phyloP scores from a whole-genome alignment of 2,888 invertebrate species.

The Podotricha telesiphe region DNA sequence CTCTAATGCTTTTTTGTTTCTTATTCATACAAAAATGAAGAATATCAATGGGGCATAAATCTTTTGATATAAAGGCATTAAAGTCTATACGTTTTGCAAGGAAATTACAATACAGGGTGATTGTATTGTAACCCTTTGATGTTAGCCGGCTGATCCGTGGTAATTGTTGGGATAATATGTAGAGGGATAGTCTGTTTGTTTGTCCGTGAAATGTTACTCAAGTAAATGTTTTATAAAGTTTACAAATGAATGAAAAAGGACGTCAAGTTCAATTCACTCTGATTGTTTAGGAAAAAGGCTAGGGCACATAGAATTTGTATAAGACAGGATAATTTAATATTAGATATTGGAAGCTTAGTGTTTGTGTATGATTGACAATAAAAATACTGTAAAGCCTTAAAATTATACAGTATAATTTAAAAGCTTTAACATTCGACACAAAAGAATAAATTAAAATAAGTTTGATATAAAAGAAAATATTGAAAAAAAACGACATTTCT shows the following conservation, averaged over 20 bases:
- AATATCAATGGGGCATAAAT: constrained; percentile 18
- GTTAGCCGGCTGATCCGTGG: constrained; percentile 50
- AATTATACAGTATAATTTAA: no score
- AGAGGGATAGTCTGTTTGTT: constrained; percentile 45
- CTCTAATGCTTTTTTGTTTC: background rate
- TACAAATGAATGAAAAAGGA: background rate
- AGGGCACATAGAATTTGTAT: background rate
- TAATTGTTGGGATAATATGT: constrained; percentile 53
- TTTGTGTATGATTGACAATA: no score
- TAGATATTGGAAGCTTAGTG: no score
- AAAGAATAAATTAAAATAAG: no score
- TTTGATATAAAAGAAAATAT: no score
- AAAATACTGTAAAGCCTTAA: no score
- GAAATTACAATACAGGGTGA: constrained; percentile 37
- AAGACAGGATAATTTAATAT: no score
- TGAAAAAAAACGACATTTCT: no score
- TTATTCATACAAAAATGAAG: constrained; percentile 8
- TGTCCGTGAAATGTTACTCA: constrained; percentile 36
- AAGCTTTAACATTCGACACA: no score
- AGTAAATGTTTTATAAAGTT: constrained; percentile 18
- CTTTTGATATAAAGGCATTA: constrained; percentile 39
- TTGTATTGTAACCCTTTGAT: constrained; percentile 51
- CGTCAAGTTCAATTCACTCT: background rate
- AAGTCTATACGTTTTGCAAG: constrained; percentile 36
- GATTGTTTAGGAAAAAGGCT: background rate